phyloP scores from a whole-genome alignment of 2,797 vertebrate species.

The Remorina albescens region DNA sequence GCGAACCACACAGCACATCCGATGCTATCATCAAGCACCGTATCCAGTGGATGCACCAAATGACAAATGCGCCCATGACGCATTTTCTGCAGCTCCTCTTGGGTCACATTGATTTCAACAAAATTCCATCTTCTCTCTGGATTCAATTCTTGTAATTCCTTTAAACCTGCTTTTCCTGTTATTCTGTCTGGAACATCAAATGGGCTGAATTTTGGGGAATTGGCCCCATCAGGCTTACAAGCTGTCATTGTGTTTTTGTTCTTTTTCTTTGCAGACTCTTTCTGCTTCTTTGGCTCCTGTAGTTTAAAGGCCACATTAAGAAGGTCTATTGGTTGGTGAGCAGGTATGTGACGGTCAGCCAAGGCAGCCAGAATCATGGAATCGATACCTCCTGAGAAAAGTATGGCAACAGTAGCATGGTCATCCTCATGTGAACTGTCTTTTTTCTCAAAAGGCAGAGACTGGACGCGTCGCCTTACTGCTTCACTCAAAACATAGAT shows the following conservation, averaged over 20 bases:
- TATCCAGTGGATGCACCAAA: conserved; percentile 90
- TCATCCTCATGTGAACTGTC: background rate
- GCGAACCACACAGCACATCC: conserved; percentile 99
- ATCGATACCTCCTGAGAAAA: conserved; percentile 96
- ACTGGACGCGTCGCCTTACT: conserved; percentile 86
- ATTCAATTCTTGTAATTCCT: conserved; percentile 86
- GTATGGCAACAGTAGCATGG: conserved; percentile 85
- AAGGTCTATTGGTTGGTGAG: conserved; percentile 91
- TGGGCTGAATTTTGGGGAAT: conserved; percentile 7
- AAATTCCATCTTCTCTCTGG: conserved; percentile 93
- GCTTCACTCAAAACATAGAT: conserved; percentile 87
- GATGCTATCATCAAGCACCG: conserved; percentile 96
- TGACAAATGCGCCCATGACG: conserved; percentile 85
- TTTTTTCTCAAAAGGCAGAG: conserved; percentile 63
- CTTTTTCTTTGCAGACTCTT: conserved; percentile 60
- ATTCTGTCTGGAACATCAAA: conserved; percentile 93
- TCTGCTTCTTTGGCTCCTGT: conserved; percentile 69
- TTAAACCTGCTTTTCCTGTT: conserved; percentile 89
- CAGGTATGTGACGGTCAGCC: conserved; percentile 89
- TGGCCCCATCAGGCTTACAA: background rate
- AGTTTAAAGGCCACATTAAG: conserved; percentile 96
- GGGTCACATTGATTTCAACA: conserved; percentile 91
- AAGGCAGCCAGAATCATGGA: conserved; percentile 93
- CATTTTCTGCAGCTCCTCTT: conserved; percentile 88
- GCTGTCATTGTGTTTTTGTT: conserved; percentile 45